Base-by-base conservation (phyloP, 1,140 invertebrate genomes). In the Homalodisca vitripennis region DNA sequence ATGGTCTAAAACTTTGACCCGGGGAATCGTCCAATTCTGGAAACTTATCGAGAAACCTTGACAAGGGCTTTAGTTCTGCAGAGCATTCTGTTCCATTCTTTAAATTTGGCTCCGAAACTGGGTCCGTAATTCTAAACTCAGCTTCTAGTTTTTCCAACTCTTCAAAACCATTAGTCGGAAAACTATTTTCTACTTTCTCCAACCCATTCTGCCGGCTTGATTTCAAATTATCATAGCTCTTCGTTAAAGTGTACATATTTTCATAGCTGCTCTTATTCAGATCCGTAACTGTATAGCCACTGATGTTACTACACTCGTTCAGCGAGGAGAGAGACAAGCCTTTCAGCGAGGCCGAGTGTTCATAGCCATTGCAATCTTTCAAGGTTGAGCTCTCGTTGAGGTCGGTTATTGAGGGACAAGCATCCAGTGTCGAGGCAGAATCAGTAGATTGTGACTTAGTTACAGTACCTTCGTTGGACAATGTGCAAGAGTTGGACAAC, bases 321-420 rank as follows among this genome's bases (percentile, higher is more conserved):
- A 66, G 41, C 22, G 63, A 66, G 27, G 32, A 46, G 1, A 66
- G 63, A n/a, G 63, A 66, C 41, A 46, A 20, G 13, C 63, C 63
- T 47, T 66, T 66, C 41, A 66, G 26, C 14, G 32, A 46, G 17
- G n/a, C 17, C 1, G 34, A 47, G 6, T 10, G 12, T 22, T 41
- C 41, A 17, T 46, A 41, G 20, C 63, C 63, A 22, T 47, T 47
- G 20, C 29, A 64, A 26, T 72, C 57, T 51, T 72, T 72, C 1
- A 72, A 60, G n/a, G 71, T 72, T 46, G 71, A 72, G 30, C 62
- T 64, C 14, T 69, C 68, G 31, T 69, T 67, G 24, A 67, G 20
- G n/a, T 69, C 67, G n/a, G 34, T 63, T 10, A 72, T 47, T 17
- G 71, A 72, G 3, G 71, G 66, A 66, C 71, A 72, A 24, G 71